Conservation (phyloP, 2,888 invertebrate genomes). For the Synergus gifuensis region DNA sequence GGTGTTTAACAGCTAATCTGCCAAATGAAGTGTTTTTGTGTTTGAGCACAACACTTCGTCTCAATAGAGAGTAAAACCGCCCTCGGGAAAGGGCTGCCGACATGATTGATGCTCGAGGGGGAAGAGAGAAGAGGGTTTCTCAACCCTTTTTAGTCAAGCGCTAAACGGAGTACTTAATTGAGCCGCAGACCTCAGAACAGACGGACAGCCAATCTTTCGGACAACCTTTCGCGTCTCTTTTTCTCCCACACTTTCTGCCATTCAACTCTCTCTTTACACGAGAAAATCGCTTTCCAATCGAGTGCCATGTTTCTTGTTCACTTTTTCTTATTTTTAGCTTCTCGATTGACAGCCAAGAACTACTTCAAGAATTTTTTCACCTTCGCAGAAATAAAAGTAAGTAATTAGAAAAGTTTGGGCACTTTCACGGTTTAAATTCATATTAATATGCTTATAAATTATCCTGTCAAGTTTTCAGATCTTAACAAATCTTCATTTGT, state of each 20-base stretch:
- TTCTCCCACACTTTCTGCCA: neutral
- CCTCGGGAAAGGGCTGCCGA: constrained; percentile 77
- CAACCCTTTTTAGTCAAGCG: constrained; percentile 75
- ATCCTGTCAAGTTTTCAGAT: too few species aligned
- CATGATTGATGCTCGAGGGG: constrained; percentile 77
- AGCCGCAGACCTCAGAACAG: constrained; percentile 75
- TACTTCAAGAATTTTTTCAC: constrained; percentile 21
- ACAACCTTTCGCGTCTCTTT: constrained; percentile 40
- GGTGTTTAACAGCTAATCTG: constrained; percentile 78
- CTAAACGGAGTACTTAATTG: constrained; percentile 75
- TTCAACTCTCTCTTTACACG: constrained; percentile 4
- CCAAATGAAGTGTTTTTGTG: constrained; percentile 78
- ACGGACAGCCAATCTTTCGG: constrained; percentile 75
- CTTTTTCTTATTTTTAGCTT: constrained; percentile 20
- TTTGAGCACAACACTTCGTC: constrained; percentile 77
- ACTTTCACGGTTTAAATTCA: constrained; percentile 1
- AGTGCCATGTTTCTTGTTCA: constrained; percentile 7
- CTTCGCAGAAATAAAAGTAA: constrained; percentile 3
- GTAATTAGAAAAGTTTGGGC: constrained; percentile 26
- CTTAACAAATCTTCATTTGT: too few species aligned
- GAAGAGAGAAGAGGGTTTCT: constrained; percentile 52
- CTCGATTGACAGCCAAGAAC: constrained; percentile 27
- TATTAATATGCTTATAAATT: too few species aligned
- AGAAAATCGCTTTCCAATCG: constrained; percentile 56
- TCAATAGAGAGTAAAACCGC: constrained; percentile 75